Evolutionary conservation across 2,113 vertebrate species (phyloP).

Genomic region (Amphiprion ocellaris): DNA sequence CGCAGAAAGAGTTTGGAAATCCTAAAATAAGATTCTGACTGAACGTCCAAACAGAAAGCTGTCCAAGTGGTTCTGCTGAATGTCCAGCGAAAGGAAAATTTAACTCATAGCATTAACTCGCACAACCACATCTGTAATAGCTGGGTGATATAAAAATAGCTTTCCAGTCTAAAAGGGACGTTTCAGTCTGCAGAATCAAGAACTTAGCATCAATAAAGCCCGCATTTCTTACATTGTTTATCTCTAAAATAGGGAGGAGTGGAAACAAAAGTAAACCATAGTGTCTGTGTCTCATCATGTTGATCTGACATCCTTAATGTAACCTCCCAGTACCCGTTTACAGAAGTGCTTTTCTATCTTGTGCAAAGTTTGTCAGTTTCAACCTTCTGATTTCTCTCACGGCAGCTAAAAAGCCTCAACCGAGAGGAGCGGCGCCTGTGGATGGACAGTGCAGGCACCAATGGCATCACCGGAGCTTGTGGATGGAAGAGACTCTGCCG

Average conservation of each 20-base stretch:
- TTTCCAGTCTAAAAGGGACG: conserved; percentile 22
- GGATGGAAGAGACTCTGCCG: conserved; percentile 83
- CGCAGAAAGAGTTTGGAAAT: conserved; percentile 27
- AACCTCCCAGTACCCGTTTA: background rate
- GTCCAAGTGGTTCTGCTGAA: conserved; percentile 46
- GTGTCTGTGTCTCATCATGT: conserved; percentile 3
- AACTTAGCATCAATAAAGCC: conserved; percentile 29
- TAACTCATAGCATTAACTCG: conserved; percentile 32
- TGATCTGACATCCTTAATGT: conserved; percentile 11
- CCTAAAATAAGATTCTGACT: conserved; percentile 37
- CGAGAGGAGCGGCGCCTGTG: conserved; percentile 55
- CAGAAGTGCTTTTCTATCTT: background rate
- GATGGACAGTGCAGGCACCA: conserved; percentile 64
- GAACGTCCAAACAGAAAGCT: conserved; percentile 42
- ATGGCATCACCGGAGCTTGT: conserved; percentile 73
- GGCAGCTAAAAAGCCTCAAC: conserved; percentile 38
- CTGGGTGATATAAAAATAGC: conserved; percentile 14
- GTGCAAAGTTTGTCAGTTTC: background rate
- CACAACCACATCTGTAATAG: conserved; percentile 16
- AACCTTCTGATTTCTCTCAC: conserved; percentile 31
- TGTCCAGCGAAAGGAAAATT: conserved; percentile 48
- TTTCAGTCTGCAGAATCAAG: conserved; percentile 7
- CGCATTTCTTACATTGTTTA: conserved; percentile 12
- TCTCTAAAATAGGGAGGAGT: background rate
- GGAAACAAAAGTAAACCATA: conserved; percentile 30